Evolutionary conservation across 2,888 invertebrate genomes (phyloP).

Genomic region (Campoplex nolae): DNA sequence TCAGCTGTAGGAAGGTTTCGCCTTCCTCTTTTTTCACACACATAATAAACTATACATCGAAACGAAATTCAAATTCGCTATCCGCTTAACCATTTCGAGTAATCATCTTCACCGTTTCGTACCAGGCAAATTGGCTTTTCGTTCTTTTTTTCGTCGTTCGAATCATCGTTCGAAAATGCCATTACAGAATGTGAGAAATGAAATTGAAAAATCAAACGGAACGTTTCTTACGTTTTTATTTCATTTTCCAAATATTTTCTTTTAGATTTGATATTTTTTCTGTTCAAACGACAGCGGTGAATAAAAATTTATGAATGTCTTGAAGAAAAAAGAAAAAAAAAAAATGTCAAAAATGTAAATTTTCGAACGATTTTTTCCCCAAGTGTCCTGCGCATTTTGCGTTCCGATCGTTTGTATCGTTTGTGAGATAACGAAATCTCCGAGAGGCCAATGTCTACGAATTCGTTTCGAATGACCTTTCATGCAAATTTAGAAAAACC

Average conservation of each 20-base stretch:
- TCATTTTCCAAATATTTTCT: too few relatives aligned
- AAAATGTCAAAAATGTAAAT: not conserved
- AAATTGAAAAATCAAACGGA: not conserved
- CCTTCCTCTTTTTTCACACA: not conserved
- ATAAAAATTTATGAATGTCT: not conserved
- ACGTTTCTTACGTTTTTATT: too few relatives aligned
- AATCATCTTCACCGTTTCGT: not conserved
- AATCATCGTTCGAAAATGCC: not conserved
- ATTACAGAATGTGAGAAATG: not conserved
- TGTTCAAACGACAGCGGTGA: not conserved
- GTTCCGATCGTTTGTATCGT: not conserved
- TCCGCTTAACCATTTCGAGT: not conserved
- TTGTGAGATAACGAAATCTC: not conserved
- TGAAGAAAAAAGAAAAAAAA: not conserved
- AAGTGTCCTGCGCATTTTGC: not conserved
- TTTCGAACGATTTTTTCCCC: not conserved
- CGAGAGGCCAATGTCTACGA: not conserved
- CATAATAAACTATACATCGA: not conserved
- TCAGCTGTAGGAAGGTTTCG: conserved; percentile 16
- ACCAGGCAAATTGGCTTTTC: not conserved
- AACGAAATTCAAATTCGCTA: not conserved
- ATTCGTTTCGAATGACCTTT: not conserved
- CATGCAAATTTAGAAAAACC: not conserved
- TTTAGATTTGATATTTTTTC: too few relatives aligned
- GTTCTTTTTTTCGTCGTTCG: too few relatives aligned